Conservation (phyloP, 2,113 vertebrate species). For the Heterocephalus glaber region DNA sequence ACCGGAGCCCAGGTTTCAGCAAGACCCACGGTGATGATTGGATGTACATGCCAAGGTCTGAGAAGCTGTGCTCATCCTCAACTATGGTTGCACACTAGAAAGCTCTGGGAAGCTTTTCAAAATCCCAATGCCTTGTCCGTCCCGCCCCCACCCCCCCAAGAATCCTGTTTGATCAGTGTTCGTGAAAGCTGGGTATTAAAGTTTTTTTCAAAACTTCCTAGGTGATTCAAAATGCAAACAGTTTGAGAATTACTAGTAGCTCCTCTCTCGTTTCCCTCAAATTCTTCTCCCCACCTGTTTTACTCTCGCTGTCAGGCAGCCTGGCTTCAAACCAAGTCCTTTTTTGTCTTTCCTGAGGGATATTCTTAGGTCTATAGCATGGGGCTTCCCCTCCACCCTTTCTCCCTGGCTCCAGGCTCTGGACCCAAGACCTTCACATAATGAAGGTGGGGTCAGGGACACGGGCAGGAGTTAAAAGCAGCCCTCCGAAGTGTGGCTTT, state of each 20-base stretch:
- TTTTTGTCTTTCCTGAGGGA: not conserved
- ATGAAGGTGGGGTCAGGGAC: not conserved
- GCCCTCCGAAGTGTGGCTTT: not conserved
- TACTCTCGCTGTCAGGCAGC: not conserved
- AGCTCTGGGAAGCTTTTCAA: not conserved
- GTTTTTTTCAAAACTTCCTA: slow-evolving; percentile 10
- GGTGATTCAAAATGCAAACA: slow-evolving; percentile 33
- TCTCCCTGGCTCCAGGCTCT: not conserved
- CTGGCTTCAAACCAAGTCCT: not conserved
- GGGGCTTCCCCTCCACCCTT: not conserved
- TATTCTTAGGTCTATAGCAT: not conserved
- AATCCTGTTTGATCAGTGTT: not conserved
- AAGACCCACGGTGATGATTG: not conserved
- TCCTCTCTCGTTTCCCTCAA: slow-evolving; percentile 1
- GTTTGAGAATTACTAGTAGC: slow-evolving; percentile 16
- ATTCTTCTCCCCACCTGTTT: not conserved
- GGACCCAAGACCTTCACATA: not conserved
- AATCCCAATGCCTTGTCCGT: not conserved
- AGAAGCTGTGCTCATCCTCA: not conserved
- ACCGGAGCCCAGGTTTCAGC: not conserved
- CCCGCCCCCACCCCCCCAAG: no score
- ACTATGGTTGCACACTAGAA: not conserved
- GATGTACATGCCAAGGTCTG: not conserved
- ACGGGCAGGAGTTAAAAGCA: not conserved
- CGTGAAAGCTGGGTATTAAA: not conserved